Conservation (phyloP, 1,140 invertebrate species). For the Drosophila prosaltans region DNA sequence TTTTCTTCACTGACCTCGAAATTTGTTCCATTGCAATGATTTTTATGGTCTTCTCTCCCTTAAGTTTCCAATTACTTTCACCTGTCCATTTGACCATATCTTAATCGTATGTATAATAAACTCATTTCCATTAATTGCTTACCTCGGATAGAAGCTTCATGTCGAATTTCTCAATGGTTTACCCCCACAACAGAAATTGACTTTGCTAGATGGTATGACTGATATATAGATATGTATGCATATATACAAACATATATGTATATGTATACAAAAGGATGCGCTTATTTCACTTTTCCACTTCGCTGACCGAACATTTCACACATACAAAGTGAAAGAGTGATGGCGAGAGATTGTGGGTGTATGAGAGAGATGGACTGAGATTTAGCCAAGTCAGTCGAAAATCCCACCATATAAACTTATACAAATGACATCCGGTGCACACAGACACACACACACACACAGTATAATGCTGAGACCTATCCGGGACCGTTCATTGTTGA, state of each 20-base stretch:
- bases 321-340: neutral
- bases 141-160: neutral
- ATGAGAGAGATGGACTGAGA: constrained; percentile 1
- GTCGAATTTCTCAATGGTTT: neutral
- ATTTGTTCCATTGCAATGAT: neutral
- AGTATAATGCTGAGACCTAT: constrained; percentile 12
- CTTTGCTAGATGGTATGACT: constrained; percentile 12
- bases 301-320: constrained; percentile 44
- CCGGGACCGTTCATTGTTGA: constrained; percentile 60
- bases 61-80: constrained; percentile 1
- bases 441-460: constrained; percentile 16
- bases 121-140: constrained; percentile 18
- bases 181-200: neutral
- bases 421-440: constrained; percentile 72
- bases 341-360: neutral
- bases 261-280: constrained; percentile 45
- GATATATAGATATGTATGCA: constrained; percentile 14
- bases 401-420: constrained; percentile 67
- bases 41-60: neutral
- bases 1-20: neutral
- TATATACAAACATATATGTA: neutral
- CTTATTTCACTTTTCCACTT: constrained; percentile 71
- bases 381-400: constrained; percentile 47
- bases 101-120: constrained; percentile 20
- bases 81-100: constrained; percentile 14